Evolutionary conservation across 2,888 invertebrate species (phyloP).

Genomic region (Cordilura impudica): DNA sequence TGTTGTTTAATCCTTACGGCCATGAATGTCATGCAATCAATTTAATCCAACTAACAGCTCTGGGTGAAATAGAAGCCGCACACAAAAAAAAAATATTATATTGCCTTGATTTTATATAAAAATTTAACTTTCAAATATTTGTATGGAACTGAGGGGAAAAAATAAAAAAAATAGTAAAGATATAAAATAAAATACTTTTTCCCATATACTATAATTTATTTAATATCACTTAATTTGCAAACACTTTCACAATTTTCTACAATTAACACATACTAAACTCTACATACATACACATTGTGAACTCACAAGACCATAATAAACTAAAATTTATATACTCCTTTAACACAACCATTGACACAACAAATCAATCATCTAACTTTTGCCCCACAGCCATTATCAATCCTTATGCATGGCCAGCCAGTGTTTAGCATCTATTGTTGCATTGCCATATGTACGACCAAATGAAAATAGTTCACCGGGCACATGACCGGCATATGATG

Average conservation of each 20-base stretch:
- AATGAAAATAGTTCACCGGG: conserved; percentile 86
- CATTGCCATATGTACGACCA: conserved; percentile 87
- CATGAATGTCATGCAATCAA: conserved; percentile 60
- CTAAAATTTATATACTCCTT: conserved; percentile 21
- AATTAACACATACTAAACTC: conserved; percentile 15
- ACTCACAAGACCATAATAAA: conserved; percentile 4
- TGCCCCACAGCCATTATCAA: conserved; percentile 50
- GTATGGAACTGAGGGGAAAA: too few species aligned
- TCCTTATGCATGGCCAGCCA: conserved; percentile 80
- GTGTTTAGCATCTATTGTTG: conserved; percentile 85
- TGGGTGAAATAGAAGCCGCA: neutral
- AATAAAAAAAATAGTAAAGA: conserved; percentile 1
- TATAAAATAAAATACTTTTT: neutral
- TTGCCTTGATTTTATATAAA: conserved; percentile 32
- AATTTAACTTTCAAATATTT: conserved; percentile 48
- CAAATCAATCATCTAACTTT: neutral
- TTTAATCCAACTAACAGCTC: conserved; percentile 53
- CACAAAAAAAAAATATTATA: neutral
- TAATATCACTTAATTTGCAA: conserved; percentile 8
- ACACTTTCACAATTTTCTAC: conserved; percentile 14
- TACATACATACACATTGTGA: too few species aligned
- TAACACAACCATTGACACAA: neutral
- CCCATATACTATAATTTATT: neutral
- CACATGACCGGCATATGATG: conserved; percentile 88
- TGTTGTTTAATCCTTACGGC: conserved; percentile 56